Evolutionary conservation across 2,888 invertebrate species (phyloP), one percentile per base, ranked within the genome.

Genomic region (Anagyrus pseudococci): DNA sequence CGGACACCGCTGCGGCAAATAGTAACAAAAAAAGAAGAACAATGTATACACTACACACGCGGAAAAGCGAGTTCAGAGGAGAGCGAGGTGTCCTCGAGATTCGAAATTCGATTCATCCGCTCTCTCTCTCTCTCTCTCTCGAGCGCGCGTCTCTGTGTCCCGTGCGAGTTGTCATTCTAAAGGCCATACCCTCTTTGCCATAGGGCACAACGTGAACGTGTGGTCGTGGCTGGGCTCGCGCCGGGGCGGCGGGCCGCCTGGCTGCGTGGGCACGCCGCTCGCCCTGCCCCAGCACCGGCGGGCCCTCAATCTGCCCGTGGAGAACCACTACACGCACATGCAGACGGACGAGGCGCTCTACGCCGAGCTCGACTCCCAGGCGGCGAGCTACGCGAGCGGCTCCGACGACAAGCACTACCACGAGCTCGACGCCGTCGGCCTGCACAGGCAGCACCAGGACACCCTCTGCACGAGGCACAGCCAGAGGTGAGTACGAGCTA

Each of bases 261-360:
- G 78, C 59, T 77, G 77, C 58, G 77, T 78, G 66, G 56, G 56
- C 20, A 78, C 80, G 50, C 78, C 80, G n/a, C 70, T 80, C 52
- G 74, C 77, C 23, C 71, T 80, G 41, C 80, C 80, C 10, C 80
- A 78, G 59, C 80, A 80, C 67, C 71, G 80, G 66, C 41, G 80
- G 52, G 73, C 79, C 23, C 76, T 79, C 69, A 80, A 79, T 71
- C 75, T 79, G 22, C 83, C 83, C 3, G 87, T 86, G 15, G 88
- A 37, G 33, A 89, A 89, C 76, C 89, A 89, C 76, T 89, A 89
- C 77, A 89, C 89, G 6, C 88, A 88, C 75, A 87, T 89, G 86
- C 88, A 88, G 68, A 85, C 79, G 23, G 88, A 88, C 72, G 87
- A 87, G 74, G 89, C 89, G 1, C 83, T 90, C 17, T 90, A 90